A percentile compares a stretch with the other conserved stretches of the same genome.
phyloP scores from a whole-genome alignment of 2,797 vertebrate genomes.

The Phalloptychus januarius region DNA sequence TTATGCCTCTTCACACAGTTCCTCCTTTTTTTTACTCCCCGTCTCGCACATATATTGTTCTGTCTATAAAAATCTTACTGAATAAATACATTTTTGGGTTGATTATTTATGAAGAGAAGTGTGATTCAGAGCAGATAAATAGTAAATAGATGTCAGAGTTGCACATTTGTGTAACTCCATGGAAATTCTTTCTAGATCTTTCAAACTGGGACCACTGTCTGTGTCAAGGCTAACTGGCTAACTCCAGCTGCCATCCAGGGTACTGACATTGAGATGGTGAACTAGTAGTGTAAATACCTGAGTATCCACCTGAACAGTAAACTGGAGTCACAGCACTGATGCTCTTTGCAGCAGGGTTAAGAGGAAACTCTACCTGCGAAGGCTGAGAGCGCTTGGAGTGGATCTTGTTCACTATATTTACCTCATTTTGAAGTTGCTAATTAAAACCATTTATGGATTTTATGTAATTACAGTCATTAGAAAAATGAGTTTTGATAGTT shows the following conservation, averaged over 20 bases:
- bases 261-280: too few species aligned
- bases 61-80: background rate
- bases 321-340: too few species aligned
- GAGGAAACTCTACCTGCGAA: too few species aligned
- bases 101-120: background rate
- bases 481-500: background rate
- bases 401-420: background rate
- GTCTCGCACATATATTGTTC: background rate
- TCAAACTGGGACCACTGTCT: background rate
- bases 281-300: too few species aligned
- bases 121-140: background rate
- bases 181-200: background rate
- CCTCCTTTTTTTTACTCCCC: background rate
- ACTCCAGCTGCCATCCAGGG: too few species aligned
- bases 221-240: too few species aligned
- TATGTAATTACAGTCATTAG: background rate
- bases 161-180: background rate
- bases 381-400: background rate
- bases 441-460: background rate
- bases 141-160: background rate
- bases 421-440: background rate
- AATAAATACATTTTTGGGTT: background rate
- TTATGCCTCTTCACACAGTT: background rate
- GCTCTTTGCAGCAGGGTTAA: too few species aligned
- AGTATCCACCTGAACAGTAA: too few species aligned